A percentile compares a stretch with the other conserved stretches of the same genome.
Conservation (phyloP, 2,113 vertebrate genomes). For the Aptenodytes forsteri region DNA sequence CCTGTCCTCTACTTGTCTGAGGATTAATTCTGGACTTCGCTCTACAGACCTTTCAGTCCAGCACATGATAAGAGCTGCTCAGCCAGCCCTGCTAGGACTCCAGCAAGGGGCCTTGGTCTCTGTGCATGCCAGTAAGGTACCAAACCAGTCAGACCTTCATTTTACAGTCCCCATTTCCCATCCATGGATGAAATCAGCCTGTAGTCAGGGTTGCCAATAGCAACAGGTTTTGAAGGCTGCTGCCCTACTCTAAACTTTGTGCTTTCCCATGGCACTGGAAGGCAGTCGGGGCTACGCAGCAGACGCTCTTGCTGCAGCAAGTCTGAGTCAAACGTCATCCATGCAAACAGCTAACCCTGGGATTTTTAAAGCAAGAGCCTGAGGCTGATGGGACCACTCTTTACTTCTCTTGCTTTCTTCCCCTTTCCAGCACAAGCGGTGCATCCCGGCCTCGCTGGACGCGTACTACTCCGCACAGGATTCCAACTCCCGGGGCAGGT, state of each 20-base stretch:
- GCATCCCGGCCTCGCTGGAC: conserved; percentile 95
- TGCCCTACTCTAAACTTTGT: neutral
- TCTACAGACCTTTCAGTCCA: neutral
- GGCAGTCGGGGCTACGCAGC: neutral
- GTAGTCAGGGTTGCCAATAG: neutral
- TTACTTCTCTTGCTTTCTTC: neutral
- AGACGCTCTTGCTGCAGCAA: neutral
- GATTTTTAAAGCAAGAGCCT: neutral
- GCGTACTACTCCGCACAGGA: conserved; percentile 97
- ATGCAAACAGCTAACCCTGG: neutral
- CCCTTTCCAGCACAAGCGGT: conserved; percentile 90
- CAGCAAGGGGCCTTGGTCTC: neutral
- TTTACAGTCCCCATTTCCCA: neutral
- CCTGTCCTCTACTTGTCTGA: neutral
- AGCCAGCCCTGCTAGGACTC: neutral
- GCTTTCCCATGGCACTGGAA: neutral
- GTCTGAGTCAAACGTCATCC: neutral
- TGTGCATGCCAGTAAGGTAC: neutral
- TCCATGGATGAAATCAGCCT: neutral
- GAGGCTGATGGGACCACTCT: neutral
- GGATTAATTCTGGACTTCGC: neutral
- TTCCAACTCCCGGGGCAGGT: conserved; percentile 90
- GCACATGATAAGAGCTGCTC: neutral
- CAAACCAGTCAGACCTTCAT: neutral
- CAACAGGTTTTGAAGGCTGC: neutral